Evolutionary conservation across 2,113 vertebrate species (phyloP).

Genomic region (Rhinolophus sinicus): DNA sequence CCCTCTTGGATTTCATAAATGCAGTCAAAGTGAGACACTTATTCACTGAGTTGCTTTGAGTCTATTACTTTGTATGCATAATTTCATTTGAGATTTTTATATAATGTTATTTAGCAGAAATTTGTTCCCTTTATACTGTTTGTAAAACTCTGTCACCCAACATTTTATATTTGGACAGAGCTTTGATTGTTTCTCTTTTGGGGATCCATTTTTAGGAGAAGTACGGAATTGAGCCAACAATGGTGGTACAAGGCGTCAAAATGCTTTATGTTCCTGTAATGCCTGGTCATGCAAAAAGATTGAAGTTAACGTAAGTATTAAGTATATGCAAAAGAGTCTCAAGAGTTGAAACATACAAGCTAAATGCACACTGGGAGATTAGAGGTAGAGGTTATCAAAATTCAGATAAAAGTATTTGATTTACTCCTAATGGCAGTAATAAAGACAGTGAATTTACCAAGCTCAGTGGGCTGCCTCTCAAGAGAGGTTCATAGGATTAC

Average conservation of each 20-base stretch:
- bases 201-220: constrained; percentile 90
- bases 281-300: constrained; percentile 97
- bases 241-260: constrained; percentile 99
- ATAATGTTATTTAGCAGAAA: not conserved
- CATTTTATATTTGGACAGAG: not conserved
- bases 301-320: constrained; percentile 95
- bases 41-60: not conserved
- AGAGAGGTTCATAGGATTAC: not conserved
- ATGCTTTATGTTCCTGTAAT: constrained; percentile 99
- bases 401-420: constrained; percentile 16
- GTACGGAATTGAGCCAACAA: constrained; percentile 97
- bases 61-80: not conserved
- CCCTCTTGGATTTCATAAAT: constrained; percentile 96
- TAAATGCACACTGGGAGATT: constrained; percentile 24
- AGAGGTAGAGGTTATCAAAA: not conserved
- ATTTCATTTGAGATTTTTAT: not conserved
- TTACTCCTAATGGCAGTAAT: not conserved
- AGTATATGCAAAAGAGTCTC: not conserved
- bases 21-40: constrained; percentile 92
- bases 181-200: constrained; percentile 57
- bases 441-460: not conserved
- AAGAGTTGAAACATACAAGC: not conserved
- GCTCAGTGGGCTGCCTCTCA: not conserved
- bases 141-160: not conserved
- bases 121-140: not conserved